Percentiles rank a stretch among this genome's conserved stretches.
Evolutionary conservation across 2,113 vertebrate species (phyloP).

Genomic region (Potamarius usumacintae): DNA sequence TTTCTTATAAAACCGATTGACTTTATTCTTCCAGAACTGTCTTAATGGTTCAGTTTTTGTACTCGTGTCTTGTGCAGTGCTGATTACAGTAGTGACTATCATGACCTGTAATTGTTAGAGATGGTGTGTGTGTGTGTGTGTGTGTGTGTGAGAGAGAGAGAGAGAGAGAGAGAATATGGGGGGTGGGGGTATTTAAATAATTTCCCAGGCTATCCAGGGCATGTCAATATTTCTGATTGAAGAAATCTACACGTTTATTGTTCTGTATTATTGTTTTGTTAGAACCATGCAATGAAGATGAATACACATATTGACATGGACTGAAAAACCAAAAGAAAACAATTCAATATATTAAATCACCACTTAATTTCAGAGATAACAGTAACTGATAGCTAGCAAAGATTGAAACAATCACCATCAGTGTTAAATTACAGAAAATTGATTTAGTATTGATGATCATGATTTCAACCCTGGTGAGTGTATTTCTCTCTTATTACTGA

Average conservation of each 20-base stretch:
- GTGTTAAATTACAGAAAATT: neutral
- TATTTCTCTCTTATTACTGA: neutral
- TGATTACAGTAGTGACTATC: neutral
- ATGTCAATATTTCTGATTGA: slow-evolving; percentile 13
- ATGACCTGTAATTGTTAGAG: neutral
- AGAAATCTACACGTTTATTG: slow-evolving; percentile 8
- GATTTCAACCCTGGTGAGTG: neutral
- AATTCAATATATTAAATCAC: neutral
- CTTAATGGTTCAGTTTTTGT: neutral
- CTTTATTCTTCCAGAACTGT: neutral
- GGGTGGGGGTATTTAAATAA: neutral
- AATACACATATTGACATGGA: neutral
- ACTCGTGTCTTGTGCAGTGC: neutral
- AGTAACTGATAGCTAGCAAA: neutral
- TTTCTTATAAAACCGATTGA: neutral
- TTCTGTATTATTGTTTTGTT: neutral
- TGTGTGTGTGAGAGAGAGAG: neutral
- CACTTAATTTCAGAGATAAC: neutral
- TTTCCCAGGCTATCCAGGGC: neutral
- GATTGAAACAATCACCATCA: neutral
- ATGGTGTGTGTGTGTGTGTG: neutral
- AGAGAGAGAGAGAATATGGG: neutral
- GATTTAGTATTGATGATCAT: neutral
- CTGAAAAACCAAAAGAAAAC: neutral
- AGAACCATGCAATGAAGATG: neutral